Percentiles rank a stretch among this genome's conserved stretches.
phyloP scores from a whole-genome alignment of 2,888 invertebrate species.

The Gymnocheta viridis region DNA sequence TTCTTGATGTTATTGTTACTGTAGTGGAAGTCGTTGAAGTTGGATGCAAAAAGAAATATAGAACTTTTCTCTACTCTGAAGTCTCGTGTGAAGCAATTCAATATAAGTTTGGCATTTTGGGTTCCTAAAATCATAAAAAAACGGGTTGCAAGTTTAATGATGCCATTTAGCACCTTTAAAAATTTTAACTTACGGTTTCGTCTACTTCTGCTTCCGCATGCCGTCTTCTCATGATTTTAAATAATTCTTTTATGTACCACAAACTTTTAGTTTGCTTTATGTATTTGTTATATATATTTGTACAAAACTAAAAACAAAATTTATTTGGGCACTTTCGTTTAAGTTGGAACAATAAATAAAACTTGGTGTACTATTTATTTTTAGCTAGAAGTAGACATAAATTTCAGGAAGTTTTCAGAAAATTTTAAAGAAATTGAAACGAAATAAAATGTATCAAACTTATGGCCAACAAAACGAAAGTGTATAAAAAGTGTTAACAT shows the following conservation, averaged over 20 bases:
- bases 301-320: slow-evolving; percentile 52
- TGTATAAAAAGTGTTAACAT: not conserved
- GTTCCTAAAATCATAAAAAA: slow-evolving; percentile 66
- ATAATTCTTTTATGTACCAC: slow-evolving; percentile 10
- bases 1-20: slow-evolving; percentile 41
- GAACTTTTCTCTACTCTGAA: slow-evolving; percentile 23
- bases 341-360: slow-evolving; percentile 68
- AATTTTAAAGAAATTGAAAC: slow-evolving; percentile 30
- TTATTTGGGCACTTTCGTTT: slow-evolving; percentile 67
- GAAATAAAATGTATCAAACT: slow-evolving; percentile 56
- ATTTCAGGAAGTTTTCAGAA: not conserved
- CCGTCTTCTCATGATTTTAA: not conserved
- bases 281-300: not conserved
- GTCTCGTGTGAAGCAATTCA: slow-evolving; percentile 64
- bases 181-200: slow-evolving; percentile 57
- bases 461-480: not conserved
- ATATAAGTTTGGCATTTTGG: slow-evolving; percentile 67
- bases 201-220: slow-evolving; percentile 23
- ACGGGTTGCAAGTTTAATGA: slow-evolving; percentile 68
- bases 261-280: slow-evolving; percentile 51
- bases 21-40: slow-evolving; percentile 15
- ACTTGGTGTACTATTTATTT: slow-evolving; percentile 40
- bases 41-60: not conserved
- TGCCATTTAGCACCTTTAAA: slow-evolving; percentile 68
- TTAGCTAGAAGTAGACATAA: slow-evolving; percentile 4